These are phyloP conservation scores for Euwallacea fornicatus DNA, from an alignment of 1,140 invertebrate genomes.

Conservation along the genomic window DNA sequence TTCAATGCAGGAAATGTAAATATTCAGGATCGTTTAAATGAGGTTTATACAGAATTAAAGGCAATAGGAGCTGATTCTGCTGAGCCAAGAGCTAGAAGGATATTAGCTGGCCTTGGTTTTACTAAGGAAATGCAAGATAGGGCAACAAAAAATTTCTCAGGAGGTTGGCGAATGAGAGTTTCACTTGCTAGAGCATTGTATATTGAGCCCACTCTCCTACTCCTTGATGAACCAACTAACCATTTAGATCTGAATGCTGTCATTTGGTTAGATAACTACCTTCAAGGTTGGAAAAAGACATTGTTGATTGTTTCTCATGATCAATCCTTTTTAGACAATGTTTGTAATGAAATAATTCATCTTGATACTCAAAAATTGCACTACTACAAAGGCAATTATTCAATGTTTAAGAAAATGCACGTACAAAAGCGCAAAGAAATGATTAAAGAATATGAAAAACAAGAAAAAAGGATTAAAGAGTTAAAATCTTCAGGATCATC, in stretches of 20 bases:
- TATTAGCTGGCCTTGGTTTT: conserved; percentile 96
- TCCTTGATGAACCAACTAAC: conserved; percentile 97
- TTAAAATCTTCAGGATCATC: conserved; percentile 94
- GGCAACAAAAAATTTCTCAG: conserved; percentile 94
- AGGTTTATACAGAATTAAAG: conserved; percentile 93
- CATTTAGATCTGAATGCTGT: conserved; percentile 96
- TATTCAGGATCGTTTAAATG: conserved; percentile 79
- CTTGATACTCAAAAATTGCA: conserved; percentile 91
- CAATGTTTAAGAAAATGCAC: conserved; percentile 99
- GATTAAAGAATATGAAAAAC: conserved; percentile 98
- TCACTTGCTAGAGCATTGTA: conserved; percentile 89
- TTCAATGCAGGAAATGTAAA: conserved; percentile 68
- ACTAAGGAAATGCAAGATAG: conserved; percentile 91
- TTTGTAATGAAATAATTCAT: conserved; percentile 98
- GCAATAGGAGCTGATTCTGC: conserved; percentile 97
- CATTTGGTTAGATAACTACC: conserved; percentile 99
- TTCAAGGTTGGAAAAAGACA: conserved; percentile 98
- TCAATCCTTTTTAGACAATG: conserved; percentile 98
- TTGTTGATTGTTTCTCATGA: conserved; percentile 97
- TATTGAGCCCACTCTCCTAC: conserved; percentile 89
- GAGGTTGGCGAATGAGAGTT: conserved; percentile 98
- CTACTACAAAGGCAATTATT: conserved; percentile 99
- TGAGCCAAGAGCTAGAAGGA: conserved; percentile 90
- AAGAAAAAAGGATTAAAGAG: conserved; percentile 93
- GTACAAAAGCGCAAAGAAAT: conserved; percentile 93